Conservation (phyloP, 2,797 vertebrate genomes). For the Halcyon leucocephala region DNA sequence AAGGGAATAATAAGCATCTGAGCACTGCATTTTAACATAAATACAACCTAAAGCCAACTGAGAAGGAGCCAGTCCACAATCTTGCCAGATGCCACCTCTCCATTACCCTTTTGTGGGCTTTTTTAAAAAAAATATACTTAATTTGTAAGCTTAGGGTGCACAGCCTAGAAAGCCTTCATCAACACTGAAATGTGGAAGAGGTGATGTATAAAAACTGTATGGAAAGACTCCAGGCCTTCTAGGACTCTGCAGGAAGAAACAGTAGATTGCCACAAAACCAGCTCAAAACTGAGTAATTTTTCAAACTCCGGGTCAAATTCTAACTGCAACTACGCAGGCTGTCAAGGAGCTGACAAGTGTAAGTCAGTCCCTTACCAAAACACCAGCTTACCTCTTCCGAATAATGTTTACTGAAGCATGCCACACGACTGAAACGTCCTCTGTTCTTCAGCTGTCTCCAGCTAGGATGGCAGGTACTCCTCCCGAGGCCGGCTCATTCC, state of each 20-base stretch:
- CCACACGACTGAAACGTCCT: conserved; percentile 56
- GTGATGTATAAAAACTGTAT: neutral
- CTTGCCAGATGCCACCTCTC: neutral
- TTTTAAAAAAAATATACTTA: neutral
- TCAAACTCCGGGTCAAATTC: neutral
- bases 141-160: neutral
- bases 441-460: conserved; percentile 66
- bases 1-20: neutral
- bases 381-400: conserved; percentile 71
- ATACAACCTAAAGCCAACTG: neutral
- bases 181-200: neutral
- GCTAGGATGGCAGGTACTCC: conserved; percentile 16
- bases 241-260: neutral
- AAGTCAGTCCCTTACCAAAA: neutral
- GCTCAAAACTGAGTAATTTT: neutral
- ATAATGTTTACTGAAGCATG: conserved; percentile 58
- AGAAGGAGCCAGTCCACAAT: neutral
- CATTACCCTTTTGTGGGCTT: neutral
- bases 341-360: neutral
- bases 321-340: neutral
- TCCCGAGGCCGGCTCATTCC: conserved; percentile 68
- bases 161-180: neutral
- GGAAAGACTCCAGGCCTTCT: neutral
- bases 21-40: neutral
- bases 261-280: neutral